Percentiles rank a stretch among this genome's conserved stretches.
phyloP scores from a whole-genome alignment of 2,888 invertebrate species.

The Eristalis intricaria region DNA sequence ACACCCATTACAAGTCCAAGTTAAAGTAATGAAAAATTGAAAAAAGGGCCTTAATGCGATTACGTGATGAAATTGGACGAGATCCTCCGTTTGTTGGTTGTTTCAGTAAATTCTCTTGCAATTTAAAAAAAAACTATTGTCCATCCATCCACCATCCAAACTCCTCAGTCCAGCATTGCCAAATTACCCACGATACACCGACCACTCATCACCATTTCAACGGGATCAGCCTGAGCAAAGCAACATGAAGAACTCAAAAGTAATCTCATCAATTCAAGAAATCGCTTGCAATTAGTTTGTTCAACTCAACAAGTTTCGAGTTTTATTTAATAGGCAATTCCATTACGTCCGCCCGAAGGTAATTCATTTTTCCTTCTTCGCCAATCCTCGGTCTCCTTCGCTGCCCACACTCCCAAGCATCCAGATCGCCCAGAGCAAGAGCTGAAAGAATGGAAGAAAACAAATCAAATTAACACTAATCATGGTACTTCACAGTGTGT shows the following conservation, averaged over 20 bases:
- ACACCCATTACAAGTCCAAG: too few relatives aligned
- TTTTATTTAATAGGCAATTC: conserved; percentile 24
- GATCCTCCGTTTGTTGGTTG: too few relatives aligned
- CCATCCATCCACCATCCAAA: too few relatives aligned
- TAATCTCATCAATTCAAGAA: conserved; percentile 35
- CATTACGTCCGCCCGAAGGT: conserved; percentile 8
- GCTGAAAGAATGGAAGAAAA: not conserved
- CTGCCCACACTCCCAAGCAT: not conserved
- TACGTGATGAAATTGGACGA: too few relatives aligned
- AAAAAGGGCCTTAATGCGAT: too few relatives aligned
- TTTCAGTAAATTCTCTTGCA: too few relatives aligned
- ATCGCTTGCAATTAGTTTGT: conserved; percentile 27
- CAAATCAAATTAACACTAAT: conserved; percentile 36
- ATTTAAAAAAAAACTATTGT: too few relatives aligned
- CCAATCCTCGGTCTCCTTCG: not conserved
- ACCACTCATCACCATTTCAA: not conserved
- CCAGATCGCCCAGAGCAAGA: not conserved
- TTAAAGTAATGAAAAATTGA: too few relatives aligned
- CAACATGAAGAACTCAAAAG: not conserved
- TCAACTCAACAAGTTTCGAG: conserved; percentile 33
- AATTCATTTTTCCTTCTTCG: not conserved
- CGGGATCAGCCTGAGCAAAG: not conserved
- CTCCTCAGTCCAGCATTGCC: not conserved
- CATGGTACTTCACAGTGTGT: conserved; percentile 21
- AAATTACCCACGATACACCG: not conserved